Conservation (phyloP, 2,113 vertebrate genomes). For the Australoheros scitulus region DNA sequence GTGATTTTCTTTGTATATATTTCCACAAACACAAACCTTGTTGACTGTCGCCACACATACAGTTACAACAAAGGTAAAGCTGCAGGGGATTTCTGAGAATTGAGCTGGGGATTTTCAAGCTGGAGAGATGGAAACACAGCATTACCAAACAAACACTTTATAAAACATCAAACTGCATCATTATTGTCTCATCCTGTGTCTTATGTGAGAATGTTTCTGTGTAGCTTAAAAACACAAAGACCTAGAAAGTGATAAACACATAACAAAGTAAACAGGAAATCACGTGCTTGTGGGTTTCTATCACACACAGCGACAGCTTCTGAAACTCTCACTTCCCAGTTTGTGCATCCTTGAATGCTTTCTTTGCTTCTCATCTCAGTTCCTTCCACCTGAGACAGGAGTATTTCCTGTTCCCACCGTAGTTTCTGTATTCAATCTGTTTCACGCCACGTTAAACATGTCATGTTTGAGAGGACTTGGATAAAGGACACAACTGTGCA, state of each 20-base stretch:
- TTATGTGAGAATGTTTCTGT: neutral
- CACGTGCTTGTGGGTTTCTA: neutral
- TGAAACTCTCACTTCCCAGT: constrained; percentile 6
- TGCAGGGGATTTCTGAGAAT: constrained; percentile 2
- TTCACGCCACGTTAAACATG: neutral
- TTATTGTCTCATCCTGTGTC: neutral
- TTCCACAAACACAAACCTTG: neutral
- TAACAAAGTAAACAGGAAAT: neutral
- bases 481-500: too few relatives aligned
- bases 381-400: accelerated
- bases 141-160: neutral
- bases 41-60: neutral
- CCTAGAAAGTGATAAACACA: neutral
- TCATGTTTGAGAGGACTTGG: neutral
- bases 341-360: neutral
- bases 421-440: neutral
- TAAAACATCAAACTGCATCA: neutral
- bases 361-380: neutral
- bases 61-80: neutral
- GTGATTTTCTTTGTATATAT: neutral
- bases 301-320: neutral
- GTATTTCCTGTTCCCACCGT: neutral
- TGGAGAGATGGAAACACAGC: neutral
- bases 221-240: neutral
- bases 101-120: neutral